Evolutionary conservation across 1,140 invertebrate species (phyloP), one percentile per base, ranked within the genome.

Genomic region (Eufriesea mexicana): DNA sequence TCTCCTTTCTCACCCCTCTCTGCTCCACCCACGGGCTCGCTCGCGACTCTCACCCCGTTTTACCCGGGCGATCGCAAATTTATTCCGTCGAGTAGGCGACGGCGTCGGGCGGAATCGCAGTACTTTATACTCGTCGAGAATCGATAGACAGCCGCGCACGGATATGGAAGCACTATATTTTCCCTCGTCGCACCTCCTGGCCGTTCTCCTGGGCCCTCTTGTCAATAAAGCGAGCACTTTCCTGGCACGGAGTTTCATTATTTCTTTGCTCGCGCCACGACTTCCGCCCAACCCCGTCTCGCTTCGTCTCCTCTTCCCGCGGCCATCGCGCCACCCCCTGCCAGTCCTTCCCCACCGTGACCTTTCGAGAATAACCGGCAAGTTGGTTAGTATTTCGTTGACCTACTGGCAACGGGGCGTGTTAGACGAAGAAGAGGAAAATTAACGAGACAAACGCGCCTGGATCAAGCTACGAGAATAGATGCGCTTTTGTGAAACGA

Each of bases 91-190:
- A 92, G 89, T 91, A 91, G 90, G 90, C 87, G 92, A 91, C 86
- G 88, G 88, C 88, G 86, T 84, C 89, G 83, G 89, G 86, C 88
- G 83, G 90, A 92, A 91, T 91, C 87, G 90, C 90, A 89, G 88
- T 93, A 91, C 92, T 93, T 93, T 93, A 91, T 92, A 91, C 91
- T 91, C 92, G 91, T 90, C 91, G 81, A 89, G 90, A 93, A 93
- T 93, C 92, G 92, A 93, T 93, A 93, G 91, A 93, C 92, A 91
- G 91, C 89, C 89, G 89, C 89, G 91, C 87, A 86, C 90, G 90
- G 90, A 93, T 93, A 93, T 93, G 89, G 90, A 92, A 92, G 87
- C 91, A 88, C 85, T 91, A 87, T 92, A 90, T 90, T 91, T 92
- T 90, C 91, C 85, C 87, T 89, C 87, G 86, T 91, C 90, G 88